A percentile compares a stretch with the other conserved stretches of the same genome.
phyloP scores from a whole-genome alignment of 2,888 invertebrate genomes.

The Conops quadrifasciatus region DNA sequence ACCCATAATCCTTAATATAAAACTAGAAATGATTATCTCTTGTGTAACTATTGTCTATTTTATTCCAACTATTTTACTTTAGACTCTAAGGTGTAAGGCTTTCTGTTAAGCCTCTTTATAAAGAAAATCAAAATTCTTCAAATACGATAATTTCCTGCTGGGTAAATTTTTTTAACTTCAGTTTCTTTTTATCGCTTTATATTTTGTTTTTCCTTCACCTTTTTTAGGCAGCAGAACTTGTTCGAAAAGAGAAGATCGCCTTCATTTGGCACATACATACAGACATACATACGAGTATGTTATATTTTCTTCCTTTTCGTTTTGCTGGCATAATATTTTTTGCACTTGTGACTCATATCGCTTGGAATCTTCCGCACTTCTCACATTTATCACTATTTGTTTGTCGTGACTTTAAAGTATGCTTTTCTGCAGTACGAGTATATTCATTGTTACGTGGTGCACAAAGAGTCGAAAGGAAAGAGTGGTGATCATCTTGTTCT shows the following conservation, averaged over 20 bases:
- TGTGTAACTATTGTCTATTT: too few species aligned
- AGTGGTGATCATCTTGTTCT: too few species aligned
- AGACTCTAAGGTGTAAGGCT: too few species aligned
- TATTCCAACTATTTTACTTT: too few species aligned
- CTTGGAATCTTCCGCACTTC: slow-evolving; percentile 49
- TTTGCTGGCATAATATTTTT: slow-evolving; percentile 43
- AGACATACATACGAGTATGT: too few species aligned
- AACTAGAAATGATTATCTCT: too few species aligned
- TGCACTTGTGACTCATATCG: slow-evolving; percentile 54
- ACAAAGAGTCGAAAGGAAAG: too few species aligned
- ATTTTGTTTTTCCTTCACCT: not conserved
- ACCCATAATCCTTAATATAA: too few species aligned
- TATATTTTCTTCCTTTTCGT: slow-evolving; percentile 7
- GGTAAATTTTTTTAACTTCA: slow-evolving; percentile 2
- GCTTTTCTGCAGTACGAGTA: too few species aligned
- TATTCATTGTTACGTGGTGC: too few species aligned
- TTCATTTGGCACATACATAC: slow-evolving; percentile 19
- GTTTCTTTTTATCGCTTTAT: not conserved
- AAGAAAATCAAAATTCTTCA: slow-evolving; percentile 2
- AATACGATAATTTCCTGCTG: not conserved
- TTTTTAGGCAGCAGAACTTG: slow-evolving; percentile 29
- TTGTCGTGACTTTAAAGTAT: not conserved
- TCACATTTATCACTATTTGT: slow-evolving; percentile 15
- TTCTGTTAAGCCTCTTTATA: slow-evolving; percentile 12
- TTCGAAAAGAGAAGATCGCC: slow-evolving; percentile 24